Percentiles rank a stretch among this genome's conserved stretches.
Conservation (phyloP, 2,113 vertebrate species). For the Heliornis fulica region DNA sequence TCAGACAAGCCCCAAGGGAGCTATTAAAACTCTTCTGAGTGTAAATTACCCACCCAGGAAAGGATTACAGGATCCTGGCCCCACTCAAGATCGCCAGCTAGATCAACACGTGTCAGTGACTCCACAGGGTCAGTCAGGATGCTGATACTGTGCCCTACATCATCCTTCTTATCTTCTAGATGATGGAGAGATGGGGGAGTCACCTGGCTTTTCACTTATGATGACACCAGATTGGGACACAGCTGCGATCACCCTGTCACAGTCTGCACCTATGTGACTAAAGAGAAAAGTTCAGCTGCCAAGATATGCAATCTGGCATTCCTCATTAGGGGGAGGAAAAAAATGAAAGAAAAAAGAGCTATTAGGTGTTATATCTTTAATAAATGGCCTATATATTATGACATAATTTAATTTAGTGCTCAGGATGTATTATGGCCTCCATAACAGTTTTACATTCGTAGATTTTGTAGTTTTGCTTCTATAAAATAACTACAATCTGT, state of each 20-base stretch:
- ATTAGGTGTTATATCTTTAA: constrained; percentile 31
- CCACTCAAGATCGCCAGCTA: neutral
- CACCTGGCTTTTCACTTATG: neutral
- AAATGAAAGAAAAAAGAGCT: neutral
- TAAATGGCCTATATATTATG: constrained; percentile 55
- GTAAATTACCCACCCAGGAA: neutral
- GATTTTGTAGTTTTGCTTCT: constrained; percentile 60
- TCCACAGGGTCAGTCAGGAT: neutral
- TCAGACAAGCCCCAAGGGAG: neutral
- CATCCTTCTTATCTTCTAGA: neutral
- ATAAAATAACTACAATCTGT: constrained; percentile 59
- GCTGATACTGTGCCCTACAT: neutral
- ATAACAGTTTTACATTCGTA: constrained; percentile 59
- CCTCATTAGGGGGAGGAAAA: neutral
- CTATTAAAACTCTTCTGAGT: neutral
- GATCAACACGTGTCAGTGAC: neutral
- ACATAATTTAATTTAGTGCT: constrained; percentile 59
- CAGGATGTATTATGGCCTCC: neutral
- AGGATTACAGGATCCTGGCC: neutral
- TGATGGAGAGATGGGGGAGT: neutral
- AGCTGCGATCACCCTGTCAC: neutral
- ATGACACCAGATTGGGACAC: neutral
- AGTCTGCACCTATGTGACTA: neutral
- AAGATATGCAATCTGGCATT: neutral
- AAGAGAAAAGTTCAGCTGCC: constrained; percentile 11